These are phyloP conservation scores for Onthophagus sagittarius DNA, from an alignment of 2,888 invertebrate species.

Conservation along the genomic window DNA sequence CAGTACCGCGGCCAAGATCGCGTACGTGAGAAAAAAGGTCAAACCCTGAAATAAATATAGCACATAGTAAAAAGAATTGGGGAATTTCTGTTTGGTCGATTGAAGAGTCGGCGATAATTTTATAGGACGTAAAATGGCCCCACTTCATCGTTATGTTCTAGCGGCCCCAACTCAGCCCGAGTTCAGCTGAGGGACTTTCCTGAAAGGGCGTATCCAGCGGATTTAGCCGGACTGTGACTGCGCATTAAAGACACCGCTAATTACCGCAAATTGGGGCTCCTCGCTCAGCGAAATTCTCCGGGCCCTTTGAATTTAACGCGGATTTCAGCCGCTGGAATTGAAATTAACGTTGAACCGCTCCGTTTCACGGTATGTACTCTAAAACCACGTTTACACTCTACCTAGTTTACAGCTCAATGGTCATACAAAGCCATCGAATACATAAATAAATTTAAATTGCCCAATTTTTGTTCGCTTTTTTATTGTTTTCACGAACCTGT, in stretches of 20 bases:
- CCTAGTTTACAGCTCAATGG: background rate
- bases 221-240: slow-evolving; percentile 1
- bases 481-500: slow-evolving; percentile 62
- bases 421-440: background rate
- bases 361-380: background rate
- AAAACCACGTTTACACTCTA: background rate
- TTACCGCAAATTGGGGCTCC: slow-evolving; percentile 21
- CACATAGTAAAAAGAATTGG: slow-evolving; percentile 18
- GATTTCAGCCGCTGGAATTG: slow-evolving; percentile 10
- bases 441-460: background rate
- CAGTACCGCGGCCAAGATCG: slow-evolving; percentile 89
- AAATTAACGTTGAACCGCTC: slow-evolving; percentile 4
- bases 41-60: slow-evolving; percentile 68
- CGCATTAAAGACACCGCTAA: slow-evolving; percentile 21
- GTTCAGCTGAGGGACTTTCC: slow-evolving; percentile 2
- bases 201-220: slow-evolving; percentile 4
- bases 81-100: background rate
- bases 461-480: too few species aligned
- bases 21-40: slow-evolving; percentile 91
- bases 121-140: background rate
- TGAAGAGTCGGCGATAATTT: background rate
- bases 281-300: slow-evolving; percentile 15
- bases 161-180: background rate
- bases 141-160: background rate
- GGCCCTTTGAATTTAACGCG: slow-evolving; percentile 14